phyloP scores from a whole-genome alignment of 2,888 invertebrate genomes.

The Morpho achilles region DNA sequence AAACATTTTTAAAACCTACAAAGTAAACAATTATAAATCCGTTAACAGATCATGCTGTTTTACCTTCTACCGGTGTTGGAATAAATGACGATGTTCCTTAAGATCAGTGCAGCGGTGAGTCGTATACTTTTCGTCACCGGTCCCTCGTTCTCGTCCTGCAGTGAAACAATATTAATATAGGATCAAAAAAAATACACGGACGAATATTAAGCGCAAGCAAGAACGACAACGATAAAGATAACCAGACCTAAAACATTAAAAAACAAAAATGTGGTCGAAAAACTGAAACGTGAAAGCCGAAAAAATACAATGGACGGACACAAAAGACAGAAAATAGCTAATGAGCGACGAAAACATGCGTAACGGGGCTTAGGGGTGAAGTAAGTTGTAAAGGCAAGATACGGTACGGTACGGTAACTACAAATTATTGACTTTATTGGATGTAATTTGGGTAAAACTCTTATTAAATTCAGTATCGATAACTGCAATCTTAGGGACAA shows the following conservation, averaged over 20 bases:
- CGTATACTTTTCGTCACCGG: conserved; percentile 99
- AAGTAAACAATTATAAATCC: too few species aligned
- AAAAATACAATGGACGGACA: conserved; percentile 14
- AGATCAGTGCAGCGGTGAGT: conserved; percentile 96
- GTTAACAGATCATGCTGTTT: conserved; percentile 21
- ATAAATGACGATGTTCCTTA: conserved; percentile 98
- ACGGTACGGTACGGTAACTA: too few species aligned
- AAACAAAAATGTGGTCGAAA: neutral
- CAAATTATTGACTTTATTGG: too few species aligned
- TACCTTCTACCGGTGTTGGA: conserved; percentile 95
- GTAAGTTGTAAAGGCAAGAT: too few species aligned
- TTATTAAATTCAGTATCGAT: too few species aligned
- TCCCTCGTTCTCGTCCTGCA: conserved; percentile 98
- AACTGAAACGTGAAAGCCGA: conserved; percentile 5
- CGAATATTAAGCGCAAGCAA: conserved; percentile 16
- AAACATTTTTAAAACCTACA: too few species aligned
- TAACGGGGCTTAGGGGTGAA: conserved; percentile 14
- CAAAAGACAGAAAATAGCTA: conserved; percentile 15
- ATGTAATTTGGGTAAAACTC: too few species aligned
- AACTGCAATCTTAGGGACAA: too few species aligned
- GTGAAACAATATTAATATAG: conserved; percentile 28
- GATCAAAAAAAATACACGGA: conserved; percentile 18
- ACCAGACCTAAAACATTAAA: too few species aligned
- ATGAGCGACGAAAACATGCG: conserved; percentile 11
- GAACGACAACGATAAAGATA: too few species aligned